These are phyloP conservation scores for Drosophila algonquin DNA, from an alignment of 2,888 invertebrate species.

Conservation along the genomic window DNA sequence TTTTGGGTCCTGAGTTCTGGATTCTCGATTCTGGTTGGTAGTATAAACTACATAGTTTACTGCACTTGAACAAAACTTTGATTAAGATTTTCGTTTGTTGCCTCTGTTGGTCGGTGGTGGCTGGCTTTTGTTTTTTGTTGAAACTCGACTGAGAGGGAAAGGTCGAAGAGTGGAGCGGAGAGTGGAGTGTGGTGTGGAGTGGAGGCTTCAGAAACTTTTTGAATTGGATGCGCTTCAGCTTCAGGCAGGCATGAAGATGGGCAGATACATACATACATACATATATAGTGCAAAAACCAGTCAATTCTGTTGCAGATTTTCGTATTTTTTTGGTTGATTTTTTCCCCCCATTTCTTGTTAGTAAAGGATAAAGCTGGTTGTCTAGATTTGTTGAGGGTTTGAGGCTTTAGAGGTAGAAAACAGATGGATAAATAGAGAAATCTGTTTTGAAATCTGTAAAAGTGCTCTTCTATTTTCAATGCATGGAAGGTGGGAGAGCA, in stretches of 20 bases:
- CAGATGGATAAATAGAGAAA: neutral
- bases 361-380: too few species aligned
- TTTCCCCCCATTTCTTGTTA: constrained; percentile 1
- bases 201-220: constrained; percentile 49
- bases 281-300: neutral
- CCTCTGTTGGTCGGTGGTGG: constrained; percentile 28
- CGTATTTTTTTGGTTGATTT: constrained; percentile 14
- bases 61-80: constrained; percentile 76
- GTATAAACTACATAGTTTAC: constrained; percentile 77
- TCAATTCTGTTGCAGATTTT: neutral
- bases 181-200: constrained; percentile 6
- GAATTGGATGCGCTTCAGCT: constrained; percentile 68
- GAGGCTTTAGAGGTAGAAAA: too few species aligned
- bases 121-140: constrained; percentile 25
- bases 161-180: constrained; percentile 1
- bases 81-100: constrained; percentile 77
- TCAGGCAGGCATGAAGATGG: constrained; percentile 20
- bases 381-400: too few species aligned
- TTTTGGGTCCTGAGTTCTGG: neutral
- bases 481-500: neutral
- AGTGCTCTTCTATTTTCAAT: neutral
- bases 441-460: neutral
- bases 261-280: neutral
- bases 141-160: constrained; percentile 20
- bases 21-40: neutral